Conservation (phyloP, 1,140 invertebrate species). For the Bombus waltoni region DNA sequence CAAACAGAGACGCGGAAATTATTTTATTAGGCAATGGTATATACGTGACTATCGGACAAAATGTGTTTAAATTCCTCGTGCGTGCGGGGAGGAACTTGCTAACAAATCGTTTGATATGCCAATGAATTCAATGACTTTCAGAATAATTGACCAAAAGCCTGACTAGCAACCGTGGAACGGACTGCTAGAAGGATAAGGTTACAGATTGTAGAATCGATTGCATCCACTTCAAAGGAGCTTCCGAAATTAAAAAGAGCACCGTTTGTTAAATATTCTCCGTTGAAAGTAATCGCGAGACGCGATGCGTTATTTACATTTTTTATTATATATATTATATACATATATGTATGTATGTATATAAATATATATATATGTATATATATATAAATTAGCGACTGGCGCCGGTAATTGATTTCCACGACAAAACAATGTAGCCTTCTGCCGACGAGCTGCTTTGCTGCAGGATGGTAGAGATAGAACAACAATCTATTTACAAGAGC, state of each 20-base stretch:
- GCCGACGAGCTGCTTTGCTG: not conserved
- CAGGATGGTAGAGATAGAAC: not conserved
- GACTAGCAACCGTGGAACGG: conserved; percentile 16
- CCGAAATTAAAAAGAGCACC: not conserved
- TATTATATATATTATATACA: conserved; percentile 7
- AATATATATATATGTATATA: not conserved
- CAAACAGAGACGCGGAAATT: conserved; percentile 14
- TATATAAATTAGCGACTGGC: not conserved
- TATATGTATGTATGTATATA: not conserved
- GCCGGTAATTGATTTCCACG: conserved; percentile 13
- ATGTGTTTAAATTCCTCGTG: not conserved
- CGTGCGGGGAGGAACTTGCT: not conserved
- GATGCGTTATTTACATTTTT: conserved; percentile 43
- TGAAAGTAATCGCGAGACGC: conserved; percentile 21
- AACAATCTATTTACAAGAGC: conserved; percentile 17
- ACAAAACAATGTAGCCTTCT: not conserved
- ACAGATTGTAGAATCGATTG: not conserved
- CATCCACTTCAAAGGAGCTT: conserved; percentile 23
- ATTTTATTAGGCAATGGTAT: conserved; percentile 35
- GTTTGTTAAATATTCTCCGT: conserved; percentile 27
- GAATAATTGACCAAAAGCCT: not conserved
- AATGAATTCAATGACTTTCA: not conserved
- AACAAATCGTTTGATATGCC: no score
- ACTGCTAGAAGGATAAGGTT: not conserved
- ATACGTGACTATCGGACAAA: not conserved